Conservation (phyloP, 2,888 invertebrate genomes). For the Mycalesis mineus region DNA sequence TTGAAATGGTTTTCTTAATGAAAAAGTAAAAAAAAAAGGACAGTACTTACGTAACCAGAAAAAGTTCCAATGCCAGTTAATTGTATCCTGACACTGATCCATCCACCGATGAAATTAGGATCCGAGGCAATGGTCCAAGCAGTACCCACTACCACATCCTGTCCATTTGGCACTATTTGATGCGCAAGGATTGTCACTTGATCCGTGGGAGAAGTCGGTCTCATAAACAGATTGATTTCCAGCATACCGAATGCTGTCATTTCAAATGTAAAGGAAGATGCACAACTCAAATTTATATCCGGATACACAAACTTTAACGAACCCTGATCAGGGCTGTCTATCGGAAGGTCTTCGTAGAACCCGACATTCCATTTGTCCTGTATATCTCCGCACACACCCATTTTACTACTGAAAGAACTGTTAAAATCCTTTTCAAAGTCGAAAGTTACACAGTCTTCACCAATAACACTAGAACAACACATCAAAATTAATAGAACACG, state of each 20-base stretch:
- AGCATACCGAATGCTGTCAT: conserved; percentile 41
- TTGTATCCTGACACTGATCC: conserved; percentile 28
- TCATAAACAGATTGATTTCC: conserved; percentile 46
- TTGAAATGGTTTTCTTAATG: not conserved
- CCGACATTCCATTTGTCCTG: conserved; percentile 37
- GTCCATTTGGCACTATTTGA: conserved; percentile 31
- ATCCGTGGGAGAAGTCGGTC: conserved; percentile 32
- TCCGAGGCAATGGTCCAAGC: conserved; percentile 18
- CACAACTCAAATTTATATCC: conserved; percentile 30
- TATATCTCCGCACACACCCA: conserved; percentile 32
- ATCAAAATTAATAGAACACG: conserved; percentile 20
- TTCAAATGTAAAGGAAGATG: conserved; percentile 34
- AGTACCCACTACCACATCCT: conserved; percentile 31
- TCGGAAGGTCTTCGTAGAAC: conserved; percentile 31
- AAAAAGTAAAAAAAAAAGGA: not conserved
- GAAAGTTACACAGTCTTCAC: conserved; percentile 44
- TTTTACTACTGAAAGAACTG: conserved; percentile 35
- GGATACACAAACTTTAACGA: conserved; percentile 41
- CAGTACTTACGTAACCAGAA: conserved; percentile 33
- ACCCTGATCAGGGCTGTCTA: conserved; percentile 33
- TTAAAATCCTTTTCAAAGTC: conserved; percentile 44
- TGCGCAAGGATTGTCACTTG: conserved; percentile 41
- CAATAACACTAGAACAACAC: conserved; percentile 30
- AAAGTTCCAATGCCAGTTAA: conserved; percentile 28
- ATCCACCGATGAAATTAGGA: conserved; percentile 30